Evolutionary conservation across 92 coral and sea anemone species (phyloP).

Genomic region (Muricea muricata): DNA sequence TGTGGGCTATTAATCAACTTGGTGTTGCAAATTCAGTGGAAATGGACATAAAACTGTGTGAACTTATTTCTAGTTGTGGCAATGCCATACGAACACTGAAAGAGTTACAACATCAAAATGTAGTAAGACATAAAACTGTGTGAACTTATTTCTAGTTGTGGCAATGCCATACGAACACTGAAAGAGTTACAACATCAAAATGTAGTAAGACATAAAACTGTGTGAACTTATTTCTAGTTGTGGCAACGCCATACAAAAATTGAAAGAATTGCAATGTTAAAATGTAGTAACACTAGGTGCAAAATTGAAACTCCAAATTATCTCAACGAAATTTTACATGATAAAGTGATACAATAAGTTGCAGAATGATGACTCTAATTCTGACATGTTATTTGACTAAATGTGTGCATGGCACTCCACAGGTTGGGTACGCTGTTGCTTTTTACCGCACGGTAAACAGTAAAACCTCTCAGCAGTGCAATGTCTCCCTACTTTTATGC

Average conservation of each 20-base stretch:
- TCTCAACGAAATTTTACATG: too few species aligned
- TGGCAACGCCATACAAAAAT: slow-evolving; percentile 25
- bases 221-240: slow-evolving; percentile 33
- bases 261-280: slow-evolving; percentile 9
- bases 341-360: too few species aligned
- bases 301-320: too few species aligned
- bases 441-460: too few species aligned
- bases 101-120: slow-evolving; percentile 1
- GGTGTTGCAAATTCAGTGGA: slow-evolving; percentile 30
- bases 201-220: not conserved
- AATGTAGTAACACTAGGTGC: not conserved
- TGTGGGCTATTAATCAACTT: slow-evolving; percentile 30
- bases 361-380: too few species aligned
- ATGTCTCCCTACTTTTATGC: too few species aligned
- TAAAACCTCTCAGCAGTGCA: too few species aligned
- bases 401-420: too few species aligned
- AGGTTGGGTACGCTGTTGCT: too few species aligned
- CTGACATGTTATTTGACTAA: too few species aligned
- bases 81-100: slow-evolving; percentile 31
- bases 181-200: slow-evolving; percentile 7
- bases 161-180: slow-evolving; percentile 28
- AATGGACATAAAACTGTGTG: slow-evolving; percentile 39
- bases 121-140: not conserved
- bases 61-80: slow-evolving; percentile 33
- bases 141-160: slow-evolving; percentile 34